A percentile compares a stretch with the other conserved stretches of the same genome.
Evolutionary conservation across 2,888 invertebrate genomes (phyloP).

Genomic region (Polymixis flavicincta): DNA sequence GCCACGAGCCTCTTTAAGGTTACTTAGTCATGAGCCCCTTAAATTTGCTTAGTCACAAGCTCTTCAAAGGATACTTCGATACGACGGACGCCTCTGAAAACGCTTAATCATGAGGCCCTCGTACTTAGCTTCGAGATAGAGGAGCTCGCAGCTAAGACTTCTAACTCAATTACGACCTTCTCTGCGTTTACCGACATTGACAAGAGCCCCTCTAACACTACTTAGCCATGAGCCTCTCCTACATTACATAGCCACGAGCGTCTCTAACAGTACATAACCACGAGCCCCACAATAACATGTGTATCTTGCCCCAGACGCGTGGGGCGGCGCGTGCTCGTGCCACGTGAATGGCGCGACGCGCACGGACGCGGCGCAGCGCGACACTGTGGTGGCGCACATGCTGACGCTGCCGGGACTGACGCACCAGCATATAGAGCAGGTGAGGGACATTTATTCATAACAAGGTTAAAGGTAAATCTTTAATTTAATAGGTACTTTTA

Average conservation of each 20-base stretch:
- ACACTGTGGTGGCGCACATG: conserved; percentile 95
- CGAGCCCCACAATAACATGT: background rate
- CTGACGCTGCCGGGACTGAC: conserved; percentile 94
- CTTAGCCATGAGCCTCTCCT: background rate
- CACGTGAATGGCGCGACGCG: conserved; percentile 64
- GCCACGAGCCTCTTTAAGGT: background rate
- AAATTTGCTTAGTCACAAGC: background rate
- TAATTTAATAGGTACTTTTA: no score
- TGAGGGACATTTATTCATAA: conserved; percentile 58
- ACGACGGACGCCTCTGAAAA: background rate
- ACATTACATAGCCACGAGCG: background rate
- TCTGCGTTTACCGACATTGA: no score
- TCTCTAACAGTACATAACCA: background rate
- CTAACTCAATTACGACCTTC: no score
- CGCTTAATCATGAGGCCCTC: background rate
- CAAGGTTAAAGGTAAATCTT: no score
- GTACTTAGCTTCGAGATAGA: no score
- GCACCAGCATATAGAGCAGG: conserved; percentile 93
- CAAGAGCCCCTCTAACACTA: no score
- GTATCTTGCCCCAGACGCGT: conserved; percentile 69
- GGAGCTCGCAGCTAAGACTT: no score
- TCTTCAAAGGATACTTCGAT: background rate
- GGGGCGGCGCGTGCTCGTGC: conserved; percentile 79
- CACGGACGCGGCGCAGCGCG: conserved; percentile 67
- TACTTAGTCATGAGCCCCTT: background rate